These are phyloP conservation scores for Gasterosteus nipponicus DNA, from an alignment of 2,113 vertebrate genomes.

Conservation along the genomic window DNA sequence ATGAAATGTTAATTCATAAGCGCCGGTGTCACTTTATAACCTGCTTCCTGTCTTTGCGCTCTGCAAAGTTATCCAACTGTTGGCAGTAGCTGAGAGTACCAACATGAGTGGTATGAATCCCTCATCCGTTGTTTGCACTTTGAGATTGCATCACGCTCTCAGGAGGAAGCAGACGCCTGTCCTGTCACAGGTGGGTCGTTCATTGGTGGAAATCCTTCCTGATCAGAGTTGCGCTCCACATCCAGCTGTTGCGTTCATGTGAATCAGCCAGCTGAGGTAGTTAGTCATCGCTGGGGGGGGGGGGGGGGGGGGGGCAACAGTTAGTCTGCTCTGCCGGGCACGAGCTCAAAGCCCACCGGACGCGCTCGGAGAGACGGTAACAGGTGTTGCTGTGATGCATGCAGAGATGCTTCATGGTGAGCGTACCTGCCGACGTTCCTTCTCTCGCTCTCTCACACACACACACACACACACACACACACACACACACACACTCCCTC, in stretches of 20 bases:
- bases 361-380: conserved; percentile 45
- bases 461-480: background rate
- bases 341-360: conserved; percentile 55
- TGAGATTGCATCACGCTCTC: background rate
- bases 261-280: conserved; percentile 65
- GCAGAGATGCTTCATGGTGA: conserved; percentile 38
- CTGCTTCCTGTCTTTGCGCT: conserved; percentile 4
- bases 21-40: background rate
- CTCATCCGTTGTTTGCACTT: background rate
- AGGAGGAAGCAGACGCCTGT: background rate
- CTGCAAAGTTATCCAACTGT: background rate
- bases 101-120: background rate
- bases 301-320: conserved; percentile 54
- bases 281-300: conserved; percentile 64
- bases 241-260: conserved; percentile 66
- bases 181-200: conserved; percentile 49
- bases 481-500: background rate
- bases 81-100: background rate
- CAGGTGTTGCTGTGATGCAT: conserved; percentile 73
- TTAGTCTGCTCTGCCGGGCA: conserved; percentile 54
- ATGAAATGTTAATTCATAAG: background rate
- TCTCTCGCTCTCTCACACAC: background rate
- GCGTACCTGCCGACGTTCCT: conserved; percentile 54
- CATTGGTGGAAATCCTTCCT: conserved; percentile 53
- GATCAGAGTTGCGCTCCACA: conserved; percentile 47